These are phyloP conservation scores for Ellobium chinense DNA, from an alignment of 2,888 invertebrate species.

Conservation along the genomic window DNA sequence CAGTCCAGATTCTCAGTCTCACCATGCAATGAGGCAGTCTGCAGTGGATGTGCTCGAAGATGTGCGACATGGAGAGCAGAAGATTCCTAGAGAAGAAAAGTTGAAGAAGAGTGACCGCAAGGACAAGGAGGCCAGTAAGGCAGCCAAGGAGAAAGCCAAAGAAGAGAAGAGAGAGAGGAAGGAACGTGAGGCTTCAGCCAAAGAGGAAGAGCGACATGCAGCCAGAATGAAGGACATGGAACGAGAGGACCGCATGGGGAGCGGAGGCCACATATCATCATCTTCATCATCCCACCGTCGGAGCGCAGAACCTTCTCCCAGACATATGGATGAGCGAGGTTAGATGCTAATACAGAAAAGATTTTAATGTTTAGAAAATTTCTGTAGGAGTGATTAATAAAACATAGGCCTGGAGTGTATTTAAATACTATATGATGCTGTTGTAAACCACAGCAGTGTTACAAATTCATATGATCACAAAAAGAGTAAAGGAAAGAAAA, in stretches of 20 bases:
- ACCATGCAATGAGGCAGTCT: not conserved
- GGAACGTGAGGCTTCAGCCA: slow-evolving; percentile 47
- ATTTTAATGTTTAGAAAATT: too few species aligned
- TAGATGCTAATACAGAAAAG: too few species aligned
- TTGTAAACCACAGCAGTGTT: too few species aligned
- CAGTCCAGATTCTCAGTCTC: slow-evolving; percentile 1
- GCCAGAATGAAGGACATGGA: slow-evolving; percentile 30
- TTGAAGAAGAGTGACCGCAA: slow-evolving; percentile 48
- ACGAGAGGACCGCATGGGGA: slow-evolving; percentile 29
- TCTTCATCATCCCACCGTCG: slow-evolving; percentile 54
- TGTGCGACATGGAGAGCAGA: slow-evolving; percentile 39
- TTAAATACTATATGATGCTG: too few species aligned
- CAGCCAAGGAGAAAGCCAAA: slow-evolving; percentile 46
- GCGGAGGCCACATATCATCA: slow-evolving; percentile 52
- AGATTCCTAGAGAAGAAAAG: slow-evolving; percentile 49
- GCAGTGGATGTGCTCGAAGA: slow-evolving; percentile 17
- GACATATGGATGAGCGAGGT: slow-evolving; percentile 73
- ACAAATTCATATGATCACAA: too few species aligned
- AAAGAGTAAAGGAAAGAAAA: too few species aligned
- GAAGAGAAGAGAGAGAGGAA: slow-evolving; percentile 54
- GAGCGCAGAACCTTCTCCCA: slow-evolving; percentile 69
- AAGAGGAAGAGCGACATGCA: slow-evolving; percentile 52
- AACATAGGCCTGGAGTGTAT: too few species aligned
- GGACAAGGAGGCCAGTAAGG: slow-evolving; percentile 47
- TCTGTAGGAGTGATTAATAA: too few species aligned